These are phyloP conservation scores for Talpa occidentalis DNA, from an alignment of 2,113 vertebrate species.

Conservation along the genomic window DNA sequence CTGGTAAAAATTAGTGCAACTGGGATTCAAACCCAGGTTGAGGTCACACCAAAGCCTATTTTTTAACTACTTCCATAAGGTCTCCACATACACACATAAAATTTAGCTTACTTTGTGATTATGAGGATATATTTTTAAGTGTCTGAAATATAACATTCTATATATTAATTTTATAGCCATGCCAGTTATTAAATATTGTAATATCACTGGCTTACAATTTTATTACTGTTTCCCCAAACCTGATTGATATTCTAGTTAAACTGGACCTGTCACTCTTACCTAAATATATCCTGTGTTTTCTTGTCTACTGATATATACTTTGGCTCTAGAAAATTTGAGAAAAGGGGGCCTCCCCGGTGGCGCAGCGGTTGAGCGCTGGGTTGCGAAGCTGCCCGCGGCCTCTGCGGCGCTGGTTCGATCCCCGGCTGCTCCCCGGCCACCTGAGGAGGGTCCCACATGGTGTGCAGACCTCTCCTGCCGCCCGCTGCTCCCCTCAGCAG, in stretches of 20 bases:
- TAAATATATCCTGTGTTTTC: not conserved
- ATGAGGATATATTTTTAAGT: not conserved
- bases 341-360: too few species aligned
- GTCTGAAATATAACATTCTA: not conserved
- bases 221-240: not conserved
- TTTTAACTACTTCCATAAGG: not conserved
- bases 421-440: too few species aligned
- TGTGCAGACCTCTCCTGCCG: too few species aligned
- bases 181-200: conserved; percentile 17
- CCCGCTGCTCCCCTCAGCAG: too few species aligned
- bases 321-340: conserved; percentile 9
- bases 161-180: conserved; percentile 23
- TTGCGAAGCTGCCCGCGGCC: too few species aligned
- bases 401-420: too few species aligned
- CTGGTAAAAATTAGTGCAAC: not conserved
- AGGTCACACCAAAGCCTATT: not conserved
- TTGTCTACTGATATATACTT: not conserved
- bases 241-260: not conserved
- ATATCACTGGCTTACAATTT: not conserved
- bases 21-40: not conserved
- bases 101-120: conserved; percentile 9
- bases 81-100: not conserved
- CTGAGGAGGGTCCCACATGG: too few species aligned
- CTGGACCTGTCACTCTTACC: not conserved
- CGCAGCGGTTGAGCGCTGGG: too few species aligned